Percentiles rank a stretch among this genome's conserved stretches.
These are phyloP conservation scores for Rhagoletis zephyria DNA, from an alignment of 1,140 invertebrate genomes.

Conservation along the genomic window DNA sequence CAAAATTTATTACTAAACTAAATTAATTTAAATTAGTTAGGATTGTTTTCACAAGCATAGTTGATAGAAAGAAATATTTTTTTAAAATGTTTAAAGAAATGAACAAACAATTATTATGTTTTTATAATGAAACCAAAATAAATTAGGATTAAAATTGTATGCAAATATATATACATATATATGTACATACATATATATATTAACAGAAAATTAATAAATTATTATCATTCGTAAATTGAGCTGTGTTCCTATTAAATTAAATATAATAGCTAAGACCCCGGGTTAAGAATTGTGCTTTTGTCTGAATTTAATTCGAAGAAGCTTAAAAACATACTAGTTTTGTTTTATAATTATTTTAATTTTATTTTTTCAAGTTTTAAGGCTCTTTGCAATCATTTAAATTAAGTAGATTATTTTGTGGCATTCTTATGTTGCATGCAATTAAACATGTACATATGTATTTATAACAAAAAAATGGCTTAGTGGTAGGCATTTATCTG, in stretches of 20 bases:
- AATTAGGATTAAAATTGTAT: not conserved
- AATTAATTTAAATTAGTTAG: conserved; percentile 1
- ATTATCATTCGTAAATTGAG: not conserved
- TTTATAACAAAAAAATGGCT: conserved; percentile 35
- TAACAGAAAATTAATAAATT: not conserved
- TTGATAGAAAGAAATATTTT: not conserved
- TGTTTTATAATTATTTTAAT: not conserved
- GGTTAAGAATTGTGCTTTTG: conserved; percentile 9
- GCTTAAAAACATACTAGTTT: not conserved
- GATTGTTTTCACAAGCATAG: not conserved
- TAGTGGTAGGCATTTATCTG: not conserved
- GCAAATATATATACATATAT: not conserved
- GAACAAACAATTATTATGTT: not conserved
- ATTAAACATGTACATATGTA: too few species aligned
- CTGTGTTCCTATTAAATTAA: not conserved
- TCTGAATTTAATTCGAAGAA: not conserved
- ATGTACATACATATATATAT: not conserved
- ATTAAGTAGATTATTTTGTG: not conserved
- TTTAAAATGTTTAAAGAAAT: not conserved
- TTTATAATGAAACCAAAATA: not conserved
- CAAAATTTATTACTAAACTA: conserved; percentile 10
- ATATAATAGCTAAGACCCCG: not conserved
- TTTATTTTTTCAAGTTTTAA: not conserved
- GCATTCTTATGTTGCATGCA: not conserved
- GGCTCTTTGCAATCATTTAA: not conserved